These are phyloP conservation scores for Poeciliopsis presidionis DNA, from an alignment of 2,797 vertebrate species.

Conservation along the genomic window DNA sequence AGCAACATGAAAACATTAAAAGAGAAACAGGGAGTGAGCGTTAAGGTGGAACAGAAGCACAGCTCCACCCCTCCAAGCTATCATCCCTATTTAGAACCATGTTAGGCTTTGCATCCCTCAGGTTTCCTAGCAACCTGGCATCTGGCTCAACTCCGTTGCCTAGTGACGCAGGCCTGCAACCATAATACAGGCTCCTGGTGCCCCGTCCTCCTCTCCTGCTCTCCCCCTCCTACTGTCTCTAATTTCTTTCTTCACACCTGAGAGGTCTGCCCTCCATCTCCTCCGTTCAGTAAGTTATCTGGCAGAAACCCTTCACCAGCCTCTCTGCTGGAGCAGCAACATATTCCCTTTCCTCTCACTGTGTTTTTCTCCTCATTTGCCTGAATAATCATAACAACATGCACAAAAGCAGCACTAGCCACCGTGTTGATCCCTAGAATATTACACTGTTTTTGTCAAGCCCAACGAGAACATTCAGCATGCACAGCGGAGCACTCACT, in stretches of 20 bases:
- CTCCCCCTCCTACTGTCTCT: conserved; percentile 55
- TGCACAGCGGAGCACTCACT: conserved; percentile 70
- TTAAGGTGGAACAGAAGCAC: conserved; percentile 62
- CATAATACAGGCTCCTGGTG: conserved; percentile 67
- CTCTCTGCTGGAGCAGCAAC: conserved; percentile 58
- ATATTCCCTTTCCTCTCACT: conserved; percentile 33
- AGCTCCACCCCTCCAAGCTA: conserved; percentile 52
- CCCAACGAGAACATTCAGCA: conserved; percentile 54
- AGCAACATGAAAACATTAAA: conserved; percentile 55
- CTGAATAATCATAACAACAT: conserved; percentile 46
- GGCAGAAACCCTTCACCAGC: conserved; percentile 68
- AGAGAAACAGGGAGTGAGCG: conserved; percentile 37
- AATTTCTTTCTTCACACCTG: conserved; percentile 80
- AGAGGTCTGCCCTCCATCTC: conserved; percentile 68
- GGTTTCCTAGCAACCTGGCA: conserved; percentile 84
- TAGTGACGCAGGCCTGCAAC: conserved; percentile 73
- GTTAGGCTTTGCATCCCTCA: conserved; percentile 77
- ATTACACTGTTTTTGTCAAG: conserved; percentile 66
- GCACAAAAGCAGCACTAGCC: conserved; percentile 69
- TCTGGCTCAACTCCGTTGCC: conserved; percentile 76
- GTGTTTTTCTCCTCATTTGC: conserved; percentile 39
- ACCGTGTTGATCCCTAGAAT: conserved; percentile 68
- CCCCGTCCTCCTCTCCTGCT: conserved; percentile 68
- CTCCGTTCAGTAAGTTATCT: conserved; percentile 64
- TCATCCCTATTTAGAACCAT: conserved; percentile 59